These are phyloP conservation scores for Lanius ludovicianus DNA, from an alignment of 2,113 vertebrate species.

Conservation along the genomic window DNA sequence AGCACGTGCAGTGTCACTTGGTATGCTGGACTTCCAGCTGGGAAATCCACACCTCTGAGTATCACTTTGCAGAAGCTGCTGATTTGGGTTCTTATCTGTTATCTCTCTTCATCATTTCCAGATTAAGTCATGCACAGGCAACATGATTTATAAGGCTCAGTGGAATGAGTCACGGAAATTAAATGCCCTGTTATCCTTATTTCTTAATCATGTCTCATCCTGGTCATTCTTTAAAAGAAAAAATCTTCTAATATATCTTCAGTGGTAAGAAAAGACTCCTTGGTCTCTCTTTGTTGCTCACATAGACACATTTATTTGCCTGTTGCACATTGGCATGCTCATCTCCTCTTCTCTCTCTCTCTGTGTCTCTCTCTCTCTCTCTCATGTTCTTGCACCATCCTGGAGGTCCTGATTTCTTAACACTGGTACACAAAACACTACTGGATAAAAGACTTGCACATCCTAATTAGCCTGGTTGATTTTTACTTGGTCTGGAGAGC, in stretches of 20 bases:
- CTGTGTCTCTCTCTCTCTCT: background rate
- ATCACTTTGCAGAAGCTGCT: background rate
- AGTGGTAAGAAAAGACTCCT: background rate
- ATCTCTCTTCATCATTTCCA: background rate
- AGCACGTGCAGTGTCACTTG: background rate
- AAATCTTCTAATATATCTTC: background rate
- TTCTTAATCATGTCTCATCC: background rate
- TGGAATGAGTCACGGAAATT: background rate
- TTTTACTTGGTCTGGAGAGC: background rate
- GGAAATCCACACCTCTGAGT: background rate
- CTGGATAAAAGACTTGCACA: background rate
- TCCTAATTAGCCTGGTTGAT: background rate
- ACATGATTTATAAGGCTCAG: background rate
- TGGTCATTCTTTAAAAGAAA: background rate
- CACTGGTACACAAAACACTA: background rate
- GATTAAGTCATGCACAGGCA: background rate
- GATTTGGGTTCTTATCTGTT: background rate
- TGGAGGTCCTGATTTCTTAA: constrained; percentile 4
- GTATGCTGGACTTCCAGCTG: background rate
- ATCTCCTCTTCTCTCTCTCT: background rate
- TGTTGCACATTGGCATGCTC: background rate
- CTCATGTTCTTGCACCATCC: background rate
- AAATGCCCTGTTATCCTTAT: background rate
- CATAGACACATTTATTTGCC: background rate
- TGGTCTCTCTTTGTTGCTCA: background rate